A percentile compares a stretch with the other conserved stretches of the same genome.
phyloP scores from a whole-genome alignment of 1,140 invertebrate genomes.

The Procambarus clarkii region DNA sequence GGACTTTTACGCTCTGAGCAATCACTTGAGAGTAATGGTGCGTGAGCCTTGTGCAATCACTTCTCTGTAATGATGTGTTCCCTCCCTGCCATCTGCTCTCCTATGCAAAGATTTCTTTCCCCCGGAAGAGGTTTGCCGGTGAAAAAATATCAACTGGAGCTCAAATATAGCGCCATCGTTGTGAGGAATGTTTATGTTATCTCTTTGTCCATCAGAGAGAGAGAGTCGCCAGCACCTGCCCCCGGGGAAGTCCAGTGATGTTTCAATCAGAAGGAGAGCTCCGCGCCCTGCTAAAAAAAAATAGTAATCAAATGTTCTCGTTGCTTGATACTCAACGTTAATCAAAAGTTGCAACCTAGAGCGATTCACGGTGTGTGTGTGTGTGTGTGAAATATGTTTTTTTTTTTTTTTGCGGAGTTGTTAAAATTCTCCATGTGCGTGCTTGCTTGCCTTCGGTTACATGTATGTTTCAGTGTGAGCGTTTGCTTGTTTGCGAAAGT shows the following conservation, averaged over 20 bases:
- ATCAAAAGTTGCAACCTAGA: not conserved
- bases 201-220: not conserved
- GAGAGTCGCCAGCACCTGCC: too few relatives aligned
- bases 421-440: not conserved
- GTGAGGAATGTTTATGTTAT: not conserved
- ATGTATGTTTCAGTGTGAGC: not conserved
- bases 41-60: not conserved
- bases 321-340: not conserved
- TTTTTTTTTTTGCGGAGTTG: too few relatives aligned
- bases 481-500: not conserved
- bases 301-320: not conserved
- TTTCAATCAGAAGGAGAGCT: not conserved
- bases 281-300: not conserved
- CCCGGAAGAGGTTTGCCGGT: not conserved
- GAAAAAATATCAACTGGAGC: not conserved
- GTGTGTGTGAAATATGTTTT: not conserved
- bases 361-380: not conserved
- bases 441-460: not conserved
- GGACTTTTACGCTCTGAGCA: not conserved
- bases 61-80: not conserved
- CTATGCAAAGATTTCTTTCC: not conserved
- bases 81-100: not conserved
- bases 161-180: not conserved
- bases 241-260: not conserved
- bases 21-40: slow-evolving; percentile 12